Evolutionary conservation across 2,888 invertebrate genomes (phyloP), one percentile per base, ranked within the genome.

Genomic region (Caenorhabditis wallacei): DNA sequence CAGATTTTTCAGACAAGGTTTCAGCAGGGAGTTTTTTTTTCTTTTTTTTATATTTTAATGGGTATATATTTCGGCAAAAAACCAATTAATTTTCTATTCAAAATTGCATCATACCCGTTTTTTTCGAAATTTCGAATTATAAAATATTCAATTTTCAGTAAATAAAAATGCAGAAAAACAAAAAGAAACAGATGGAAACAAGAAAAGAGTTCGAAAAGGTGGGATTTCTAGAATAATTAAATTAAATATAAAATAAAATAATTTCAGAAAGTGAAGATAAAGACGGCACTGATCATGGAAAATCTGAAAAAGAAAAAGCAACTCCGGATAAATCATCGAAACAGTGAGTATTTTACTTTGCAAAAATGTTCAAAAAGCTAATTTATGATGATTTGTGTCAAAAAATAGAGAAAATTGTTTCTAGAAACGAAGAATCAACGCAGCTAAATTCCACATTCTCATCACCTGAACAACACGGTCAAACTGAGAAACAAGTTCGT

Each of bases 401-500:
- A 30, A 30, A 30, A 30, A 30, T 30, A 3, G 30, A 5, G 30
- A 30, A 30, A 30, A 30, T 30, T 30, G 13, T 13, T 53, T 26
- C 18, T 40, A 75, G 69, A 68, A 74, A 37, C 24, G 83, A 75
- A 30, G 75, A 79, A 48, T 51, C 40, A 7, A 40, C 71, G 4
- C 51, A 76, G 4, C 24, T 82, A 13, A 76, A 82, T 35, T 53
- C 82, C 16, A 57, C 71, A 3, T 76, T 82, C 20, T 43, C 64
- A 0, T 64, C 64, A 7, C 53, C 79, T 0, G 83, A 83, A 37
- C 68, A 83, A n/a, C 64, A 69, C 37, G 79, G 76, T 18, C 71
- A 83, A 40, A 75, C 83, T 13, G 83, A 83, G 26, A 83, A 80
- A 64, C 79, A 83, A 68, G 63, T 83, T 24, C 63, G 70, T 43